Conservation (phyloP, 2,797 vertebrate species). For the Mycteria americana region DNA sequence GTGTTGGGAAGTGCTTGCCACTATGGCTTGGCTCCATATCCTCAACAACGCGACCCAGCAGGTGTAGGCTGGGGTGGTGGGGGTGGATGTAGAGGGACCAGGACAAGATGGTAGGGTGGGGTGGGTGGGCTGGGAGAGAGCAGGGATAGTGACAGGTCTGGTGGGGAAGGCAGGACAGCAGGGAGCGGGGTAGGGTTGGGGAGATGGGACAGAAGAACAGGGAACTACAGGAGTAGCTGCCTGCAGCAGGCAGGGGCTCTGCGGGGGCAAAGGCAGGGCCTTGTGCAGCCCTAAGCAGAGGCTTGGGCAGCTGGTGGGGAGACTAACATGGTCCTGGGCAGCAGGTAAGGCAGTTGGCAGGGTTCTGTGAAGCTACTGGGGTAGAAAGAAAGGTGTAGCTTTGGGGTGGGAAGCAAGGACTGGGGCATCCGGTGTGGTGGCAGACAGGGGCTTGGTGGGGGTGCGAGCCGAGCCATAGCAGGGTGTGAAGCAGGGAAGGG, state of each 20-base stretch:
- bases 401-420: not conserved
- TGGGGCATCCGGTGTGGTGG: not conserved
- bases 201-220: not conserved
- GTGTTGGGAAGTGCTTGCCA: not conserved
- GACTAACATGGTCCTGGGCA: not conserved
- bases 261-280: not conserved
- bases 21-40: not conserved
- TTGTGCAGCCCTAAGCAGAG: not conserved
- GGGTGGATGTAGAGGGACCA: not conserved
- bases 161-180: not conserved
- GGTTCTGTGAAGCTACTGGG: not conserved
- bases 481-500: not conserved
- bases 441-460: not conserved
- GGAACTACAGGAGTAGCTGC: not conserved
- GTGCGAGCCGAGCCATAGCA: not conserved
- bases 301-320: not conserved
- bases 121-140: not conserved
- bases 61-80: not conserved
- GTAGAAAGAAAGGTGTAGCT: not conserved
- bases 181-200: not conserved
- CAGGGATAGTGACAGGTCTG: no score
- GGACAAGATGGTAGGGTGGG: not conserved
- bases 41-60: not conserved
- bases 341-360: not conserved
- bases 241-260: not conserved